Conservation (phyloP, 2,113 vertebrate genomes). For the Corythornis vintsioides region DNA sequence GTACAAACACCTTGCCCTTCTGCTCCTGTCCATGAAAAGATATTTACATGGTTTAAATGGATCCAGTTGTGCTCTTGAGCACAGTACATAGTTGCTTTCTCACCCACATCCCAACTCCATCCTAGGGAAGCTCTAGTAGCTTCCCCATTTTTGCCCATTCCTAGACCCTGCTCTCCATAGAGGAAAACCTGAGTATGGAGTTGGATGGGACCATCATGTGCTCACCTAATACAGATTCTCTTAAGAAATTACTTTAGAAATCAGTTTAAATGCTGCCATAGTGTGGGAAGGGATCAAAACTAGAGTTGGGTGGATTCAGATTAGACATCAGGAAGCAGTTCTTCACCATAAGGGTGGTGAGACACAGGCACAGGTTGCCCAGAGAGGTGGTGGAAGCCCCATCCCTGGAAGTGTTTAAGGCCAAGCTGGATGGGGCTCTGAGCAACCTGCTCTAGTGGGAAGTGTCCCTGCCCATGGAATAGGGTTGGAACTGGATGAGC, state of each 20-base stretch:
- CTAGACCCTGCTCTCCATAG: neutral
- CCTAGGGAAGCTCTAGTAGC: neutral
- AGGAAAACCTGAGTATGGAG: neutral
- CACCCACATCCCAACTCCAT: neutral
- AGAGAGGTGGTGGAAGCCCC: too few relatives aligned
- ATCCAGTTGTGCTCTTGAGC: neutral
- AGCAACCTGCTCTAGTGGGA: too few relatives aligned
- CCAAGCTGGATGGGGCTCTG: too few relatives aligned
- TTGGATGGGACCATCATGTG: neutral
- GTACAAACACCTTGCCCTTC: neutral
- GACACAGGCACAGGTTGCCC: too few relatives aligned
- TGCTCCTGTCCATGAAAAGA: neutral
- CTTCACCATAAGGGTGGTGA: too few relatives aligned
- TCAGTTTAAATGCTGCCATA: neutral
- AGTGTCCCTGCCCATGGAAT: too few relatives aligned
- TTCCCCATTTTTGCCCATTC: neutral
- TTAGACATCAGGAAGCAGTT: too few relatives aligned
- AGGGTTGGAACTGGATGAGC: too few relatives aligned
- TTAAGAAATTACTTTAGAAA: neutral
- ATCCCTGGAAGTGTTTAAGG: too few relatives aligned
- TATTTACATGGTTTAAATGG: neutral
- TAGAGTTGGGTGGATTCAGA: too few relatives aligned
- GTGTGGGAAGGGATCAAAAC: too few relatives aligned
- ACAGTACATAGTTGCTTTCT: neutral
- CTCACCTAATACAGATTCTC: neutral